Conservation (phyloP, 2,797 vertebrate species). For the Hafferia zeledoni region DNA sequence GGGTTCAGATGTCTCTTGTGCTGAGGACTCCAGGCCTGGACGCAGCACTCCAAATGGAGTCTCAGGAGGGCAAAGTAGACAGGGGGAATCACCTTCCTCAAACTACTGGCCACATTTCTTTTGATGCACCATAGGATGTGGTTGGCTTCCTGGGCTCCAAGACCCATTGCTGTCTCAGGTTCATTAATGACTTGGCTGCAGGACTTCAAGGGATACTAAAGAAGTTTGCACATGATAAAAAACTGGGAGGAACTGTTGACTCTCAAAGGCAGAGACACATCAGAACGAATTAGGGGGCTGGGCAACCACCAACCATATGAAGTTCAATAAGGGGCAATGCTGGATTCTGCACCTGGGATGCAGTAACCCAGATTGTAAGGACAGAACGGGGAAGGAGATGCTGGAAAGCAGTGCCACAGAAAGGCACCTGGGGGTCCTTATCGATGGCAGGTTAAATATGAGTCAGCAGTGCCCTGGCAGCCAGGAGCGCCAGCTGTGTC, state of each 20-base stretch:
- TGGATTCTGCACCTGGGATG: background rate
- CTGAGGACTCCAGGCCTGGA: background rate
- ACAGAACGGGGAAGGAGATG: background rate
- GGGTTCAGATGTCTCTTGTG: background rate
- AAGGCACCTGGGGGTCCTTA: background rate
- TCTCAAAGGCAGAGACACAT: background rate
- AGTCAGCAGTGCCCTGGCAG: background rate
- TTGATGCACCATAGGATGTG: background rate
- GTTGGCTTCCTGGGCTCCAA: background rate
- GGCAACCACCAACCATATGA: background rate
- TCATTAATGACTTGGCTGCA: background rate
- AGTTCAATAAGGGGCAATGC: background rate
- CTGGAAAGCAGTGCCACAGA: background rate
- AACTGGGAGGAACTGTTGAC: background rate
- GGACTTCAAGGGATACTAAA: background rate
- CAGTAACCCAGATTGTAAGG: background rate
- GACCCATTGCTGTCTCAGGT: background rate
- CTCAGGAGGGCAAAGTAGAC: background rate
- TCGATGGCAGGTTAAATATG: fast-evolving
- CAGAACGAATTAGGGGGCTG: background rate
- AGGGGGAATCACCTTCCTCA: background rate
- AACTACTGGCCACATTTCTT: background rate
- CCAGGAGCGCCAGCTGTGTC: fast-evolving
- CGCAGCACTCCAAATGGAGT: background rate
- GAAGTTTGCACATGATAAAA: background rate